phyloP scores from a whole-genome alignment of 2,888 invertebrate species.

The Agrypnus murinus region DNA sequence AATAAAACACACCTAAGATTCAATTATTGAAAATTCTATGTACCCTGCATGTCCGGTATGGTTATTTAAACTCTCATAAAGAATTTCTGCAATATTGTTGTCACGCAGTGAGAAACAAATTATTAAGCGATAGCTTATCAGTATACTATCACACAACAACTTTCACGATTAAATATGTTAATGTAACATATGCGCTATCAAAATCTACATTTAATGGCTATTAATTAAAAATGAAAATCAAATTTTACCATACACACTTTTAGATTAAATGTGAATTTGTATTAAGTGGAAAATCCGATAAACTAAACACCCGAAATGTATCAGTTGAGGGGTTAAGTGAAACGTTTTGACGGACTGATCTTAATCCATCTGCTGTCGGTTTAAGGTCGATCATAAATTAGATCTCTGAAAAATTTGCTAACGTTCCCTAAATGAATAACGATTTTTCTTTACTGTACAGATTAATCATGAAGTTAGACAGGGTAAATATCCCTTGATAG shows the following conservation, averaged over 20 bases:
- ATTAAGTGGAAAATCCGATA: too few relatives aligned
- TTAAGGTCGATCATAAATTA: background rate
- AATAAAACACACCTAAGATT: constrained; percentile 1
- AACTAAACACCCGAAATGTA: too few relatives aligned
- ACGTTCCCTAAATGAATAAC: too few relatives aligned
- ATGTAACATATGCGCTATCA: constrained; percentile 18
- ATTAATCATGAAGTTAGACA: too few relatives aligned
- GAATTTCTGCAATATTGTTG: constrained; percentile 1
- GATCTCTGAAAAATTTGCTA: background rate
- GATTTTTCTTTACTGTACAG: too few relatives aligned
- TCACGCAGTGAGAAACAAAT: constrained; percentile 8
- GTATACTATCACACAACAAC: constrained; percentile 21
- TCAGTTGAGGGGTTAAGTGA: background rate
- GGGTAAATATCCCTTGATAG: too few relatives aligned
- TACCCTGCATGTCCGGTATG: constrained; percentile 2
- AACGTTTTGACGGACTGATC: background rate
- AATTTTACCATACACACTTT: too few relatives aligned
- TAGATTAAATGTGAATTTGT: too few relatives aligned
- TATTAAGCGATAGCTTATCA: constrained; percentile 36
- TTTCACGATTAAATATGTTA: constrained; percentile 9
- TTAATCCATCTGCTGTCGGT: background rate
- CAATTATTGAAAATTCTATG: background rate
- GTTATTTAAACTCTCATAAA: background rate
- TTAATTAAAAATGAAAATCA: background rate
- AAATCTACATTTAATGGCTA: background rate